Evolutionary conservation across 1,140 invertebrate species (phyloP).

Genomic region (Tetranychus urticae): DNA sequence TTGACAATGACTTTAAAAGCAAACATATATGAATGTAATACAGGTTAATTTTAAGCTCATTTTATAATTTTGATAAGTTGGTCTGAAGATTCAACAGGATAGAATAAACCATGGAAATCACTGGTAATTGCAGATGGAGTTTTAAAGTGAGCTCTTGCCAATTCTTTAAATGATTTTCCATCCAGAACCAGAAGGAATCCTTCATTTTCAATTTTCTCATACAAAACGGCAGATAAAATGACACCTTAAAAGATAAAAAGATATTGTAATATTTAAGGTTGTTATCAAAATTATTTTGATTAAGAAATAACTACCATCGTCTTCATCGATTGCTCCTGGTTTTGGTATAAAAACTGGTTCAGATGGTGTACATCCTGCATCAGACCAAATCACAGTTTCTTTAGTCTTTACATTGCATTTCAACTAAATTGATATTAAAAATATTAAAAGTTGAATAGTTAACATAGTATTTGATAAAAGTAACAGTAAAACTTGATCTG

Average conservation of each 20-base stretch:
- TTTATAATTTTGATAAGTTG: too few species aligned
- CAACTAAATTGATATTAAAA: slow-evolving; percentile 7
- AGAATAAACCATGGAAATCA: slow-evolving; percentile 16
- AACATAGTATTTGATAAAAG: background rate
- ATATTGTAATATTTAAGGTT: background rate
- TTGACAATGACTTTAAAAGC: too few species aligned
- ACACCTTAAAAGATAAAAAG: slow-evolving; percentile 4
- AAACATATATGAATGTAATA: too few species aligned
- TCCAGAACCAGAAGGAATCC: background rate
- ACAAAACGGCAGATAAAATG: background rate
- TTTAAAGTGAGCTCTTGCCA: background rate
- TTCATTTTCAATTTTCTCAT: background rate
- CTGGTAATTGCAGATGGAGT: slow-evolving; percentile 11
- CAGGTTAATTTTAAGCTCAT: too few species aligned
- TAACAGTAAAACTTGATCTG: background rate
- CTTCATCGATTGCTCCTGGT: slow-evolving; percentile 16
- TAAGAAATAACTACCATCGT: slow-evolving; percentile 15
- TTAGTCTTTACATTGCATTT: slow-evolving; percentile 22
- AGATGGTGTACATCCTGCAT: slow-evolving; percentile 46
- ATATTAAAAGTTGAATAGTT: background rate
- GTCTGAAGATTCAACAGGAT: too few species aligned
- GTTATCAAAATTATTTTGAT: background rate
- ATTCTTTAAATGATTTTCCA: slow-evolving; percentile 1
- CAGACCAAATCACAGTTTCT: slow-evolving; percentile 39
- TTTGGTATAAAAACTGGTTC: slow-evolving; percentile 19